Evolutionary conservation across 2,888 invertebrate genomes (phyloP).

Genomic region (Lydus trimaculatus): DNA sequence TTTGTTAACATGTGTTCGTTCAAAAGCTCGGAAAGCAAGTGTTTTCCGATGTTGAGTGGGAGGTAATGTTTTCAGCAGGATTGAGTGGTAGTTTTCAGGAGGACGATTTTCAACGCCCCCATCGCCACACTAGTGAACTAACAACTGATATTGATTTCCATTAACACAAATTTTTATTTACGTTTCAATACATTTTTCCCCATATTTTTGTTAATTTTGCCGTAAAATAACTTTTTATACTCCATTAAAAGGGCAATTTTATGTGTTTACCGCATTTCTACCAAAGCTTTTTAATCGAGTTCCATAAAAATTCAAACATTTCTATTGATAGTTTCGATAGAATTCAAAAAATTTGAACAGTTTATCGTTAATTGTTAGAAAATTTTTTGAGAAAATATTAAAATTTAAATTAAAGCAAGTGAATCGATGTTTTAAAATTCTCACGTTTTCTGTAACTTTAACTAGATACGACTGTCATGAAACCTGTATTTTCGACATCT

Average conservation of each 20-base stretch:
- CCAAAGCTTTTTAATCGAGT: no score
- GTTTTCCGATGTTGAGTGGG: conserved; percentile 28
- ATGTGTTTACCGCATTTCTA: no score
- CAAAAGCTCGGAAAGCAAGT: conserved; percentile 34
- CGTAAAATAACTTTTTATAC: neutral
- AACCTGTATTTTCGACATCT: conserved; percentile 17
- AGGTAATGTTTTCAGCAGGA: conserved; percentile 30
- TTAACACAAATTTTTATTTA: conserved; percentile 14
- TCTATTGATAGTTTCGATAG: no score
- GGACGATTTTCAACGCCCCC: conserved; percentile 31
- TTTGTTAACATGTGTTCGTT: conserved; percentile 35
- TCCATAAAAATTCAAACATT: no score
- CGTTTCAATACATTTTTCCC: conserved; percentile 10
- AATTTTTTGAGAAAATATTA: neutral
- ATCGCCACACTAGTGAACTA: conserved; percentile 26
- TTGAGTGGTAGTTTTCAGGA: conserved; percentile 17
- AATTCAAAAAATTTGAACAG: neutral
- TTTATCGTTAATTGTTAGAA: neutral
- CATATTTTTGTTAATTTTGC: neutral
- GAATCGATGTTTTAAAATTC: neutral
- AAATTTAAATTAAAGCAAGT: neutral
- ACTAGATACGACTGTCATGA: conserved; percentile 19
- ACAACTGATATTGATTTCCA: conserved; percentile 25
- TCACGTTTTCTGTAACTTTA: conserved; percentile 25
- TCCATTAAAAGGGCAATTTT: neutral